phyloP scores from a whole-genome alignment of 1,140 invertebrate genomes.

The Ceratoteleas bidentatus region DNA sequence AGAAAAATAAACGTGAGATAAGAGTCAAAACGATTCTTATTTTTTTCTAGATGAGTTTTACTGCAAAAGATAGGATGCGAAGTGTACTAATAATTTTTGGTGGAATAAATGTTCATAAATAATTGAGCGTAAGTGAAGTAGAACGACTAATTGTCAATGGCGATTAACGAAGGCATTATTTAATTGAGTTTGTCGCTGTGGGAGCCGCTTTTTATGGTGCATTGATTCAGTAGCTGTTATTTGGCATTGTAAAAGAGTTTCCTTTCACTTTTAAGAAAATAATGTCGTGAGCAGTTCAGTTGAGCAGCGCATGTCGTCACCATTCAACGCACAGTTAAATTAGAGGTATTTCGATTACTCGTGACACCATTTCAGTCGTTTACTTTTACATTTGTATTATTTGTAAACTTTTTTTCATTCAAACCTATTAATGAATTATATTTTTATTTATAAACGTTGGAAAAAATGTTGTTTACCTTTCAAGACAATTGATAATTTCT shows the following conservation, averaged over 20 bases:
- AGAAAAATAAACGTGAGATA: no score
- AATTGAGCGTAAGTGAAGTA: no score
- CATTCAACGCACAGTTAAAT: conserved; percentile 37
- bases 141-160: no score
- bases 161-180: no score
- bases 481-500: neutral
- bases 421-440: conserved; percentile 1
- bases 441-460: neutral
- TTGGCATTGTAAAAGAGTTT: conserved; percentile 48
- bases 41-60: no score
- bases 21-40: no score
- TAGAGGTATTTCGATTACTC: conserved; percentile 44
- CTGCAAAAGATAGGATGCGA: no score
- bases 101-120: no score
- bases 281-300: conserved; percentile 42
- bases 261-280: conserved; percentile 63
- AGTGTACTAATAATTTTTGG: no score
- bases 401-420: neutral
- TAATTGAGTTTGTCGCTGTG: no score
- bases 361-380: conserved; percentile 11
- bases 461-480: neutral
- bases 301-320: conserved; percentile 32
- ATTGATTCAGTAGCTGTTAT: conserved; percentile 21
- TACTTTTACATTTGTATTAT: conserved; percentile 12
- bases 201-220: conserved; percentile 28